phyloP scores from a whole-genome alignment of 2,797 vertebrate species.

The Anas acuta region DNA sequence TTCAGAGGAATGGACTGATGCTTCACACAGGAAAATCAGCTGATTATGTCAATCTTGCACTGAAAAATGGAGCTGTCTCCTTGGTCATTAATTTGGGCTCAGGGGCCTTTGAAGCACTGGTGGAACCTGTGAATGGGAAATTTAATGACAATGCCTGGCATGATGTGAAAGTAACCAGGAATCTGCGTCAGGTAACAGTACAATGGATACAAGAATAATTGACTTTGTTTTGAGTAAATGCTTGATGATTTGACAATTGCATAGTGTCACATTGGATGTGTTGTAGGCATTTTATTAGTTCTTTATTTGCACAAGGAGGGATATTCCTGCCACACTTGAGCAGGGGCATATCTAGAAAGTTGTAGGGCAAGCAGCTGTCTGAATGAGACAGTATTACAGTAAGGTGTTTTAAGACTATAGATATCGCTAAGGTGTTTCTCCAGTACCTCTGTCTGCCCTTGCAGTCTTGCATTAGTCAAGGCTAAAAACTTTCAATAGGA shows the following conservation, averaged over 20 bases:
- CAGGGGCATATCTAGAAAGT: conserved; percentile 89
- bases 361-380: conserved; percentile 69
- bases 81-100: conserved; percentile 99
- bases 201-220: conserved; percentile 86
- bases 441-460: neutral
- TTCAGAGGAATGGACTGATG: conserved; percentile 99
- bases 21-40: conserved; percentile 99
- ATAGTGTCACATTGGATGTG: conserved; percentile 62
- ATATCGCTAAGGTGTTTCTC: neutral
- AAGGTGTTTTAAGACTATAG: conserved; percentile 20
- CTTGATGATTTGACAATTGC: conserved; percentile 62
- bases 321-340: conserved; percentile 85
- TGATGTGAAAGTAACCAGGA: conserved; percentile 99
- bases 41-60: conserved; percentile 98
- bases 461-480: conserved; percentile 1
- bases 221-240: conserved; percentile 76
- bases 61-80: conserved; percentile 99
- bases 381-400: neutral
- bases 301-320: conserved; percentile 67
- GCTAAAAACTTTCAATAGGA: neutral
- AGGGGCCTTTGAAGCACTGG: conserved; percentile 99
- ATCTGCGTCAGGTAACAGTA: conserved; percentile 99
- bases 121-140: conserved; percentile 99
- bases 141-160: conserved; percentile 99
- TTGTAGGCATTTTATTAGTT: conserved; percentile 64